These are phyloP conservation scores for Sebastes wilsoni DNA, from an alignment of 2,797 vertebrate species.

Conservation along the genomic window DNA sequence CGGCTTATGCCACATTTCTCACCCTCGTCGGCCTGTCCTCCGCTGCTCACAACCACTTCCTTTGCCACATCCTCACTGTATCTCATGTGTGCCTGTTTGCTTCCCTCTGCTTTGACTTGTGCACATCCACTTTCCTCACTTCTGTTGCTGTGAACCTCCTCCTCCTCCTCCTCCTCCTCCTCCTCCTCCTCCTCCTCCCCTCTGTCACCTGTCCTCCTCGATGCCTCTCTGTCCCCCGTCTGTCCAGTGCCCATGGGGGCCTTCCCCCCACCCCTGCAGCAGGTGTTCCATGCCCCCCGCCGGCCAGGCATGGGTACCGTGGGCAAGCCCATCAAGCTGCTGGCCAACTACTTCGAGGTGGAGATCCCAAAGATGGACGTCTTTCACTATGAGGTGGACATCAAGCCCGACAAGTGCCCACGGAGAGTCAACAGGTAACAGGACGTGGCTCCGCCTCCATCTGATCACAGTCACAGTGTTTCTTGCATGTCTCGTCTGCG, in stretches of 20 bases:
- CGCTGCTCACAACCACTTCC: constrained; percentile 29
- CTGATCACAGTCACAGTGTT: neutral
- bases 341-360: constrained; percentile 99
- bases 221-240: neutral
- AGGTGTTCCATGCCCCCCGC: constrained; percentile 98
- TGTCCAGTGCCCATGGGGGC: constrained; percentile 84
- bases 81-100: neutral
- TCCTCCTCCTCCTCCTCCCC: neutral
- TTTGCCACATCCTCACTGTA: constrained; percentile 17
- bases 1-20: constrained; percentile 12
- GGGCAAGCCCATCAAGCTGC: constrained; percentile 98
- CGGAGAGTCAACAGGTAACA: constrained; percentile 97
- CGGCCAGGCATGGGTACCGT: constrained; percentile 98
- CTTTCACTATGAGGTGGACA: constrained; percentile 98
- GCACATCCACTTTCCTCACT: neutral
- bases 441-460: neutral
- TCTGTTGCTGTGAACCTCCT: too few relatives aligned
- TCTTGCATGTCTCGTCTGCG: neutral
- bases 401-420: constrained; percentile 99
- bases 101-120: neutral
- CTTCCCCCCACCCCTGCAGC: constrained; percentile 96
- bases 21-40: constrained; percentile 1
- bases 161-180: neutral
- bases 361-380: constrained; percentile 99
- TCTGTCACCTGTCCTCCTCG: neutral